phyloP scores from a whole-genome alignment of 2,797 vertebrate species.

The Hypotaenidia philippensis region DNA sequence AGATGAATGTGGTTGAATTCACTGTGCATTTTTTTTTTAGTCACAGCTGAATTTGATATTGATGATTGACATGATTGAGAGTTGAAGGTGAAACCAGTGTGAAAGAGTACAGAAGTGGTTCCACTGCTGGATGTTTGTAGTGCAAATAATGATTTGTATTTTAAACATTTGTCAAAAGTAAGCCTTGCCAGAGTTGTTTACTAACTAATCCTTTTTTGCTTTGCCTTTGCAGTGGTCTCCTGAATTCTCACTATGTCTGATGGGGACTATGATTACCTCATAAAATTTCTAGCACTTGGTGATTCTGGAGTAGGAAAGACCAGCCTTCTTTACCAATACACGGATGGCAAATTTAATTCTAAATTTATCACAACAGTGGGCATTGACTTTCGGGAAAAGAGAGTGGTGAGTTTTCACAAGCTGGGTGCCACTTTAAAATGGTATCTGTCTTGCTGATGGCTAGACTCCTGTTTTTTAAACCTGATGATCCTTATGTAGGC shows the following conservation, averaged over 20 bases:
- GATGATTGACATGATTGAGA: neutral
- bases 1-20: neutral
- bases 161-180: neutral
- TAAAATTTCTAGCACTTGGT: conserved; percentile 97
- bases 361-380: conserved; percentile 99
- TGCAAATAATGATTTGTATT: neutral
- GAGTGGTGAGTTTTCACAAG: conserved; percentile 88
- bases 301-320: conserved; percentile 99
- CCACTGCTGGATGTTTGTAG: neutral
- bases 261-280: conserved; percentile 99
- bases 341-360: conserved; percentile 95
- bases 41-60: neutral
- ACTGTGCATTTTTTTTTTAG: neutral
- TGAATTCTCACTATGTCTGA: conserved; percentile 92
- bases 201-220: neutral
- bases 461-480: neutral
- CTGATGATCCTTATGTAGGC: neutral
- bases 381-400: conserved; percentile 98
- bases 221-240: conserved; percentile 81
- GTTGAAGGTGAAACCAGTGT: neutral
- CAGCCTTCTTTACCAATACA: conserved; percentile 97
- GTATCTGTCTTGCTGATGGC: neutral
- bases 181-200: neutral
- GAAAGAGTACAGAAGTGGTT: neutral
- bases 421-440: neutral